phyloP scores from a whole-genome alignment of 1,140 invertebrate genomes.

The Drosophila nebulosa region DNA sequence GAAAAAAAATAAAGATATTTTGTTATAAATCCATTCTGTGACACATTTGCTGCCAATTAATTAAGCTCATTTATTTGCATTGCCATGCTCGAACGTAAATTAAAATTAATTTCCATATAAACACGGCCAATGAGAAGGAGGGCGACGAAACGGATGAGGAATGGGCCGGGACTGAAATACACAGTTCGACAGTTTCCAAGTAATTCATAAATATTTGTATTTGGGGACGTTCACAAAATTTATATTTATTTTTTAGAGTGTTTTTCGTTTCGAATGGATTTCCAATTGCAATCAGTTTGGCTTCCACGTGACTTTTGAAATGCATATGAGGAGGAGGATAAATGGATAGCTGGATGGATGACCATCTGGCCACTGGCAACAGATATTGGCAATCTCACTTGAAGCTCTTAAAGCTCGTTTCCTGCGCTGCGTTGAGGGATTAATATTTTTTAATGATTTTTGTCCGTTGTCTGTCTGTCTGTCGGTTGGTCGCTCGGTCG shows the following conservation, averaged over 20 bases:
- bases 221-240: slow-evolving; percentile 3
- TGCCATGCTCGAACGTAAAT: slow-evolving; percentile 36
- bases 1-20: not conserved
- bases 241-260: not conserved
- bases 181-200: slow-evolving; percentile 18
- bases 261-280: slow-evolving; percentile 5
- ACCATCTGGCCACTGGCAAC: slow-evolving; percentile 31
- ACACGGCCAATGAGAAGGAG: not conserved
- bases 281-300: slow-evolving; percentile 52
- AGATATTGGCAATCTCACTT: slow-evolving; percentile 46
- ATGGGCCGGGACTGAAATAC: slow-evolving; percentile 42
- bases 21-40: slow-evolving; percentile 3
- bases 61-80: slow-evolving; percentile 52
- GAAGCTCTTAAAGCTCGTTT: slow-evolving; percentile 37
- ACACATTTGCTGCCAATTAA: slow-evolving; percentile 41
- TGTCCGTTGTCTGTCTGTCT: not conserved
- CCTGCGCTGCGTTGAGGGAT: no score
- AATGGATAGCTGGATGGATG: not conserved
- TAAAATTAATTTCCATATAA: slow-evolving; percentile 38
- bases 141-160: not conserved
- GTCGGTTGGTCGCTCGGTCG: no score
- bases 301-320: slow-evolving; percentile 53
- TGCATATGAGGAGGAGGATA: not conserved
- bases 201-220: slow-evolving; percentile 54
- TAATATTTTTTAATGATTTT: slow-evolving; percentile 43